phyloP scores from a whole-genome alignment of 2,888 invertebrate species.

The Cheilosia vulpina region DNA sequence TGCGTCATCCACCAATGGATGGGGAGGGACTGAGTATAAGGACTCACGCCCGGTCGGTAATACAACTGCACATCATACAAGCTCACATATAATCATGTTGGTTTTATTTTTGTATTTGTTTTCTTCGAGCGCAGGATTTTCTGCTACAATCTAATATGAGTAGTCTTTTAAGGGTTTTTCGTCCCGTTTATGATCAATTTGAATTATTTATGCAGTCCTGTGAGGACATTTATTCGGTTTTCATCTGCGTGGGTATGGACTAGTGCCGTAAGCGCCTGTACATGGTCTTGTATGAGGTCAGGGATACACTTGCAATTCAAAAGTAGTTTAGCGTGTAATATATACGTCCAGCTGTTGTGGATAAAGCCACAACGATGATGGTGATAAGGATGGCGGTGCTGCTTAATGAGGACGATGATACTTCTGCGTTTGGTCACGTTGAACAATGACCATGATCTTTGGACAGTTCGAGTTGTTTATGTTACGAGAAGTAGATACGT shows the following conservation, averaged over 20 bases:
- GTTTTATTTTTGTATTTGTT: not conserved
- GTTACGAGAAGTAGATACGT: constrained; percentile 57
- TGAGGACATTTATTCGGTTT: constrained; percentile 29
- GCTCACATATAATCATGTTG: constrained; percentile 49
- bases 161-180: constrained; percentile 24
- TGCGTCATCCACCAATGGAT: constrained; percentile 1
- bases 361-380: constrained; percentile 9
- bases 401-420: constrained; percentile 26
- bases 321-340: constrained; percentile 22
- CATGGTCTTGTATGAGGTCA: not conserved
- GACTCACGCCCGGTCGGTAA: constrained; percentile 39
- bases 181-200: constrained; percentile 52
- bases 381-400: not conserved
- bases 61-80: constrained; percentile 36
- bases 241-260: not conserved
- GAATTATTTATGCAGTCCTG: constrained; percentile 61
- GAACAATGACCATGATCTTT: constrained; percentile 53
- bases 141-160: constrained; percentile 36
- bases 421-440: constrained; percentile 54
- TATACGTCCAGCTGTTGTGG: constrained; percentile 8
- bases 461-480: constrained; percentile 51
- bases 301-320: constrained; percentile 22
- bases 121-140: constrained; percentile 13
- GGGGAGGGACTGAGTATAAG: not conserved
- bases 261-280: not conserved